Evolutionary conservation across 2,113 vertebrate species (phyloP).

Genomic region (Chaetodon auriga): DNA sequence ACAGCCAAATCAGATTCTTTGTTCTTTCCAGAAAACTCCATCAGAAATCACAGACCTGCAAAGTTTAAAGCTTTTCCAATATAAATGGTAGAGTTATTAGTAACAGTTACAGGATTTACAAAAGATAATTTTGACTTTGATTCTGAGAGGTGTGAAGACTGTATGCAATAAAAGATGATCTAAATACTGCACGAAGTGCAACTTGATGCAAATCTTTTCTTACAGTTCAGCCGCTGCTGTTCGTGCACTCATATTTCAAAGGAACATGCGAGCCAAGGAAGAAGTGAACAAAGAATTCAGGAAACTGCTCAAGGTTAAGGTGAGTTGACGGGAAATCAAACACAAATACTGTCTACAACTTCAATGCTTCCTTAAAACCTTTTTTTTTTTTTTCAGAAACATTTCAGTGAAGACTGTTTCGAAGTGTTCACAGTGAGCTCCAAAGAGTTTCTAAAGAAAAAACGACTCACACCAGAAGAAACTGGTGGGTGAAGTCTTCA

Average conservation of each 20-base stretch:
- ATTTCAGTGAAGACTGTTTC: slow-evolving; percentile 45
- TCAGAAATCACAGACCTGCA: no score
- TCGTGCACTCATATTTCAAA: neutral
- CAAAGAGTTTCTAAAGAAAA: slow-evolving; percentile 18
- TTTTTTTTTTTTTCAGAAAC: slow-evolving; percentile 39
- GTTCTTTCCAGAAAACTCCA: no score
- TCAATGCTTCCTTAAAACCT: neutral
- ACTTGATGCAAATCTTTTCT: neutral
- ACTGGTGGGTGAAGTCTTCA: slow-evolving; percentile 38
- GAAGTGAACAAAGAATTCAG: slow-evolving; percentile 2
- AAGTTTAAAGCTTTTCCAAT: no score
- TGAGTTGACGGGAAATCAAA: neutral
- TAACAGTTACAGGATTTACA: no score
- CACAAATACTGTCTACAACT: neutral
- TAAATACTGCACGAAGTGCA: neutral
- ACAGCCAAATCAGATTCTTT: no score
- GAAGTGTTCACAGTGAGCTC: slow-evolving; percentile 68
- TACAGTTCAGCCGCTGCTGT: slow-evolving; percentile 10
- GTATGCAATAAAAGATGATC: neutral
- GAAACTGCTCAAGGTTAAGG: neutral
- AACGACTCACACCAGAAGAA: neutral
- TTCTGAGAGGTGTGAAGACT: no score
- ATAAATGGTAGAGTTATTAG: no score
- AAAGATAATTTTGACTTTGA: no score
- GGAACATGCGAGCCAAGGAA: slow-evolving; percentile 35